These are phyloP conservation scores for Luperina testacea DNA, from an alignment of 2,888 invertebrate genomes.

Conservation along the genomic window DNA sequence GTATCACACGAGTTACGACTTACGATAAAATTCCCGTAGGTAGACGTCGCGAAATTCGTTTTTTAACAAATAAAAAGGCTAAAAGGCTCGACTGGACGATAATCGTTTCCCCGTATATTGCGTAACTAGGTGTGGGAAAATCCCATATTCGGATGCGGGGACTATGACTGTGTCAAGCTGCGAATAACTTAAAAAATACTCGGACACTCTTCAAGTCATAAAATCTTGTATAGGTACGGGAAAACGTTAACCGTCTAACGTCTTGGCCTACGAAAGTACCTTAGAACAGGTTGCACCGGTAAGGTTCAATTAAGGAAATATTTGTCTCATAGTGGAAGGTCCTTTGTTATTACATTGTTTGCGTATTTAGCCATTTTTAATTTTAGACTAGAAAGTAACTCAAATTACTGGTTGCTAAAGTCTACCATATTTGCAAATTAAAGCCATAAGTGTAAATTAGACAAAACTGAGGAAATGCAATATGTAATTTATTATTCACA, in stretches of 20 bases:
- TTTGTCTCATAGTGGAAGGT: background rate
- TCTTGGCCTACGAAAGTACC: constrained; percentile 2
- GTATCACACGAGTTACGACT: background rate
- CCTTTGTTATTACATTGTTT: background rate
- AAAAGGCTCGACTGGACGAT: background rate
- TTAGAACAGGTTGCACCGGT: background rate
- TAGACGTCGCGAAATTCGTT: background rate
- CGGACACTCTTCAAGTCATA: background rate
- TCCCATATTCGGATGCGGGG: constrained; percentile 9
- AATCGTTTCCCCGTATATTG: constrained; percentile 4
- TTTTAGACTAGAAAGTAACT: background rate
- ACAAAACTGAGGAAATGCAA: constrained; percentile 20
- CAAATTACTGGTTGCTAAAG: background rate
- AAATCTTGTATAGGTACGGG: background rate
- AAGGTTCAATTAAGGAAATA: constrained; percentile 5
- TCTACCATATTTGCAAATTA: constrained; percentile 10
- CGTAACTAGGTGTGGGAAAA: constrained; percentile 13
- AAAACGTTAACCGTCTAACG: constrained; percentile 2
- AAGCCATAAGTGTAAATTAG: background rate
- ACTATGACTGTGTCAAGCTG: constrained; percentile 16
- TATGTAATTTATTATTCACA: constrained; percentile 23
- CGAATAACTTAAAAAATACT: constrained; percentile 2
- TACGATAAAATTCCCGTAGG: background rate
- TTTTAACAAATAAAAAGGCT: constrained; percentile 15
- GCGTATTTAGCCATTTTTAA: background rate